Evolutionary conservation across 2,888 invertebrate species (phyloP).

Genomic region (Coelinius sp.): DNA sequence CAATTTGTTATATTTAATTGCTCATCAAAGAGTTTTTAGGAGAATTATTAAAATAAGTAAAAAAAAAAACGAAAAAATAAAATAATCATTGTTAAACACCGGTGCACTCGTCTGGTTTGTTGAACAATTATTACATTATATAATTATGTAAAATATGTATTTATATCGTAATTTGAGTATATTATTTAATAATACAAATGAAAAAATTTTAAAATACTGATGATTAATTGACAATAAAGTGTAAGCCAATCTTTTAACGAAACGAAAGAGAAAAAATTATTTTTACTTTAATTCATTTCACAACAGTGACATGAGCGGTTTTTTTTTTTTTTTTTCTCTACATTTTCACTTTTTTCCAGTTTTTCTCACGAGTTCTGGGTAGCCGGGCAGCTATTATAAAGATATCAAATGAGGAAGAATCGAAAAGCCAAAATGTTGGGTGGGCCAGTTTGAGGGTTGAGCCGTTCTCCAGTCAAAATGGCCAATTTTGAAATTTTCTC

Average conservation of each 20-base stretch:
- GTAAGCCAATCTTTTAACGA: constrained; percentile 67
- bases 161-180: constrained; percentile 69
- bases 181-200: constrained; percentile 63
- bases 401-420: no score
- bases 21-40: no score
- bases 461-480: no score
- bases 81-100: constrained; percentile 63
- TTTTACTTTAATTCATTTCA: constrained; percentile 1
- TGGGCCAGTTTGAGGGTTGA: no score
- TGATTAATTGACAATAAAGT: constrained; percentile 68
- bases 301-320: not conserved
- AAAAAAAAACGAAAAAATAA: constrained; percentile 34
- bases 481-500: no score
- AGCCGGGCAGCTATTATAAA: no score
- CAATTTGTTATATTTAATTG: no score
- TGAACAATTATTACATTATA: constrained; percentile 64
- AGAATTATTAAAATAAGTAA: not conserved
- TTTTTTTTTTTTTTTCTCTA: not conserved
- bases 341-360: not conserved
- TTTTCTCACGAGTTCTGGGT: no score
- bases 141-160: constrained; percentile 70
- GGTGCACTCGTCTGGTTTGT: constrained; percentile 63
- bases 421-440: no score
- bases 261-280: constrained; percentile 36
- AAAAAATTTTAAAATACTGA: constrained; percentile 52